Conservation (phyloP, 2,797 vertebrate genomes). For the Amniataba percoides region DNA sequence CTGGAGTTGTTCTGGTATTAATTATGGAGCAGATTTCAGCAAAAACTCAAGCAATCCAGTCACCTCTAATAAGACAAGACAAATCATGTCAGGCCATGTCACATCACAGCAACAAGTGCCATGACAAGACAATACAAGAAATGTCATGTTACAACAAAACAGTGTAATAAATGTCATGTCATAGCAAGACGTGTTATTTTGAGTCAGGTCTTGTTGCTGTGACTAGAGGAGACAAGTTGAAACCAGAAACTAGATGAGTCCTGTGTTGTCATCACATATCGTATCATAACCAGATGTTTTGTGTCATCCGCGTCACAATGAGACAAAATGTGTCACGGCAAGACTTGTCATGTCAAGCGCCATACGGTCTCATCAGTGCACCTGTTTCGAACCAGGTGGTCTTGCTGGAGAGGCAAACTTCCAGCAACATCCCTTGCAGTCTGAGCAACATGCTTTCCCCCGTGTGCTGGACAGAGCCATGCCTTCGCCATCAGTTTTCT, state of each 20-base stretch:
- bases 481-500: slow-evolving; percentile 1
- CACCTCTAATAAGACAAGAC: not conserved
- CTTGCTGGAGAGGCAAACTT: not conserved
- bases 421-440: not conserved
- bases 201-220: not conserved
- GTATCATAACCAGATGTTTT: not conserved
- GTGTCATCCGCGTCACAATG: not conserved
- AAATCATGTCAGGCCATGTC: not conserved
- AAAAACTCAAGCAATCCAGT: no score
- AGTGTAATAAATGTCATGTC: not conserved
- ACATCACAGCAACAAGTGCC: no score
- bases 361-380: not conserved
- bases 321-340: not conserved
- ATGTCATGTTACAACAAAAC: not conserved
- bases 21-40: no score
- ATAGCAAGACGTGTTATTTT: not conserved
- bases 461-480: not conserved
- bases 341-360: not conserved
- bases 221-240: not conserved
- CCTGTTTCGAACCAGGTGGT: slow-evolving; percentile 18
- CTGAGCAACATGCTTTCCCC: not conserved
- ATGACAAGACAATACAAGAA: not conserved
- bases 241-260: not conserved
- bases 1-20: not conserved
- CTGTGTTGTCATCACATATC: no score